Percentiles rank a stretch among this genome's conserved stretches.
Conservation (phyloP, 2,797 vertebrate species). For the Crenichthys baileyi region DNA sequence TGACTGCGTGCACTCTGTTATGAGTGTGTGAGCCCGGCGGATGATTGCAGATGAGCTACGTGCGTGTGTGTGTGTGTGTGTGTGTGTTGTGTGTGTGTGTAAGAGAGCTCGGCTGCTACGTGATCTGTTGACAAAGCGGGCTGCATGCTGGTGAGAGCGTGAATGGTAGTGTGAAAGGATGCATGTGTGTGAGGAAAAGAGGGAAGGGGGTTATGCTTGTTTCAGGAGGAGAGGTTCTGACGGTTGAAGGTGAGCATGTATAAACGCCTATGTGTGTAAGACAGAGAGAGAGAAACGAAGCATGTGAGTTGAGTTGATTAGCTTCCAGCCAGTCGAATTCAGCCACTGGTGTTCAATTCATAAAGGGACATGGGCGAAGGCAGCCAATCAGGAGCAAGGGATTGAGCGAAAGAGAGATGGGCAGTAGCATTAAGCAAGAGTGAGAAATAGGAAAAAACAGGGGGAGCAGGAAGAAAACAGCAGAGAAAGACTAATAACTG, state of each 20-base stretch:
- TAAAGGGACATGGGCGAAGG: conserved; percentile 63
- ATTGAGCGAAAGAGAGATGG: conserved; percentile 25
- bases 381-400: conserved; percentile 54
- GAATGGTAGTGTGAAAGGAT: conserved; percentile 25
- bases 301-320: conserved; percentile 61
- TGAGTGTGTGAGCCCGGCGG: conserved; percentile 39
- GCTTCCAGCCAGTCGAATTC: conserved; percentile 66
- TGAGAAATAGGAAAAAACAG: conserved; percentile 35
- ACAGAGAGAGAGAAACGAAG: conserved; percentile 39
- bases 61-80: conserved; percentile 2
- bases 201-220: conserved; percentile 39
- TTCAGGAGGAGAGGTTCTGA: conserved; percentile 48
- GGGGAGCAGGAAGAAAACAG: conserved; percentile 17
- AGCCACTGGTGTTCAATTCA: conserved; percentile 72
- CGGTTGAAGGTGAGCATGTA: conserved; percentile 37
- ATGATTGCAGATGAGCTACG: conserved; percentile 51
- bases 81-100: neutral
- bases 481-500: neutral
- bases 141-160: conserved; percentile 23
- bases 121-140: conserved; percentile 58
- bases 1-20: conserved; percentile 27
- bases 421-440: conserved; percentile 20
- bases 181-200: conserved; percentile 38
- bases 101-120: conserved; percentile 19
- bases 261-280: conserved; percentile 10